Evolutionary conservation across 2,888 invertebrate genomes (phyloP).

Genomic region (Cecidostiba fungosa): DNA sequence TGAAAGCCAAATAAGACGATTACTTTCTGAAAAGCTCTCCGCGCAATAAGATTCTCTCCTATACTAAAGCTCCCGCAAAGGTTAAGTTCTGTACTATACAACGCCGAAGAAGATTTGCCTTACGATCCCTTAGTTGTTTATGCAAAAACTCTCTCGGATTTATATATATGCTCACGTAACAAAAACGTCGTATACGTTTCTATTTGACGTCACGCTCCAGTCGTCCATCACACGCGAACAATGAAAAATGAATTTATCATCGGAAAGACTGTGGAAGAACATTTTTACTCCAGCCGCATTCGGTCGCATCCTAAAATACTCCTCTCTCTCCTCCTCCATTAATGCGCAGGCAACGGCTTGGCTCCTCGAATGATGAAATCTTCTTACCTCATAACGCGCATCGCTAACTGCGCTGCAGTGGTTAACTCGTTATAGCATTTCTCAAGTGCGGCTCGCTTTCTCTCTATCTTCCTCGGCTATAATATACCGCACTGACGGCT

Average conservation of each 20-base stretch:
- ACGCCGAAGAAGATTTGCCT: neutral
- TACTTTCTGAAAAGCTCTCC: neutral
- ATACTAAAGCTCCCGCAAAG: neutral
- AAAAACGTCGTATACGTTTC: neutral
- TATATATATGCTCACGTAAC: neutral
- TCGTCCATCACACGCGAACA: neutral
- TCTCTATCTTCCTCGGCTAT: neutral
- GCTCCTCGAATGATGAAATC: conserved; percentile 14
- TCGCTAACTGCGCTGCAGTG: conserved; percentile 17
- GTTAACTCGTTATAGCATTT: conserved; percentile 26
- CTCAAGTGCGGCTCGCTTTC: neutral
- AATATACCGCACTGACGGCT: neutral
- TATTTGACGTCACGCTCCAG: neutral
- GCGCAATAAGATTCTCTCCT: neutral
- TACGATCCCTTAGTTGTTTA: neutral
- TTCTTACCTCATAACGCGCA: conserved; percentile 20
- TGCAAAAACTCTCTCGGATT: neutral
- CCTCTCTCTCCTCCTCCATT: neutral
- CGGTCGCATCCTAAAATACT: neutral
- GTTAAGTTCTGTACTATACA: neutral
- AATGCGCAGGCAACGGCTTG: neutral
- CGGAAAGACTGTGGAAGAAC: neutral
- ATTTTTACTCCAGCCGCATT: neutral
- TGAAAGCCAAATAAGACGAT: neutral
- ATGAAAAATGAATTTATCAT: neutral